Evolutionary conservation across 2,888 invertebrate genomes (phyloP).

Genomic region (Julus scandinavius): DNA sequence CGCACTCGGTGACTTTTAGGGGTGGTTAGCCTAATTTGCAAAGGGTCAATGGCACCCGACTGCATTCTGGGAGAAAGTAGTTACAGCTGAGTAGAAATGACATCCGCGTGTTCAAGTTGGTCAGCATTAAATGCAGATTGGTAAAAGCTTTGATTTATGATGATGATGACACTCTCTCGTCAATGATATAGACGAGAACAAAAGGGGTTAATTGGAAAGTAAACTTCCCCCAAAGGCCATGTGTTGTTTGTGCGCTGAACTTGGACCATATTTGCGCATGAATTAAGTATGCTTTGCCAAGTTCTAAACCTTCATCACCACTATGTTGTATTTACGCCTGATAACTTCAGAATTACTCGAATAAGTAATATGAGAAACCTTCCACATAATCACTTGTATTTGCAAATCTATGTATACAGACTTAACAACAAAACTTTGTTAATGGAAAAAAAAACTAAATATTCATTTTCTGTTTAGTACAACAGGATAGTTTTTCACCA

Average conservation of each 20-base stretch:
- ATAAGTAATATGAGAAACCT: neutral
- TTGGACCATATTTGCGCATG: constrained; percentile 8
- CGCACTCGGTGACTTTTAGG: constrained; percentile 40
- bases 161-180: constrained; percentile 4
- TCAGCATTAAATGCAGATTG: neutral
- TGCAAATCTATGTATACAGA: neutral
- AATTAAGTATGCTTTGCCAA: neutral
- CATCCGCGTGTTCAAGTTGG: neutral
- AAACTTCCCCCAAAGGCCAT: neutral
- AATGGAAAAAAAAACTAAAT: too few relatives aligned
- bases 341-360: neutral
- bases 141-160: constrained; percentile 7
- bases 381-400: too few relatives aligned
- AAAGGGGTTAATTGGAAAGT: constrained; percentile 24
- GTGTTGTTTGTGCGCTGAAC: neutral
- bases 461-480: too few relatives aligned
- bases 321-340: neutral
- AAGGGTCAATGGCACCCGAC: constrained; percentile 40
- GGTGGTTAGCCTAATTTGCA: constrained; percentile 43
- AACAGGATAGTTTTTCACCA: too few relatives aligned
- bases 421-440: neutral
- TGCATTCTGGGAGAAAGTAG: constrained; percentile 35
- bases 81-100: neutral
- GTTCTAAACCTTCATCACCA: constrained; percentile 6
- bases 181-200: neutral